Evolutionary conservation across 1,140 invertebrate species (phyloP).

Genomic region (Drosophila hydei): DNA sequence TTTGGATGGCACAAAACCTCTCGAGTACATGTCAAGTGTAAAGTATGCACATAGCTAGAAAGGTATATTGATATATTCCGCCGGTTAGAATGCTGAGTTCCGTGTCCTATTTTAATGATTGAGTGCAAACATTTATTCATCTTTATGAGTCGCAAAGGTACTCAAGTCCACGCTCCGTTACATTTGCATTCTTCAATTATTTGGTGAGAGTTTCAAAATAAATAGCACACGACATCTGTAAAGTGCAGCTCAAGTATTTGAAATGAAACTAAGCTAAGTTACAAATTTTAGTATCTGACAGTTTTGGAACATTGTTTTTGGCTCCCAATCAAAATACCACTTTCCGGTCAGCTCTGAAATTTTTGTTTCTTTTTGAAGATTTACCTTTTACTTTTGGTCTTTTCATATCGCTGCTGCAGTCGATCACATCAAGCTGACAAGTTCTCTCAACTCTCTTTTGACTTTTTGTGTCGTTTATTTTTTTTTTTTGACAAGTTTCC

Average conservation of each 20-base stretch:
- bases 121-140: slow-evolving; percentile 23
- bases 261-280: neutral
- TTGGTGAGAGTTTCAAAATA: neutral
- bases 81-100: slow-evolving; percentile 15
- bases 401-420: slow-evolving; percentile 16
- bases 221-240: too few species aligned
- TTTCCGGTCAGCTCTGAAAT: neutral
- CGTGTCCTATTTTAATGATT: slow-evolving; percentile 38
- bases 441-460: slow-evolving; percentile 30
- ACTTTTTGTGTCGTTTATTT: slow-evolving; percentile 20
- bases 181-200: neutral
- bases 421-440: slow-evolving; percentile 47
- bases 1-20: slow-evolving; percentile 29
- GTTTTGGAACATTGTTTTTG: neutral
- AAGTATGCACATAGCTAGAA: slow-evolving; percentile 39
- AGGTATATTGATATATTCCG: slow-evolving; percentile 33
- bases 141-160: slow-evolving; percentile 6
- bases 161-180: slow-evolving; percentile 6
- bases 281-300: neutral
- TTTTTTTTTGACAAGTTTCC: slow-evolving; percentile 27
- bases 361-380: neutral
- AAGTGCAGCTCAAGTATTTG: neutral
- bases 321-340: neutral
- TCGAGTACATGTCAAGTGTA: slow-evolving; percentile 36
- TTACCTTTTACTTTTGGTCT: slow-evolving; percentile 57